Percentiles rank a stretch among this genome's conserved stretches.
Evolutionary conservation across 2,797 vertebrate genomes (phyloP).

Genomic region (Myotis pilosus): DNA sequence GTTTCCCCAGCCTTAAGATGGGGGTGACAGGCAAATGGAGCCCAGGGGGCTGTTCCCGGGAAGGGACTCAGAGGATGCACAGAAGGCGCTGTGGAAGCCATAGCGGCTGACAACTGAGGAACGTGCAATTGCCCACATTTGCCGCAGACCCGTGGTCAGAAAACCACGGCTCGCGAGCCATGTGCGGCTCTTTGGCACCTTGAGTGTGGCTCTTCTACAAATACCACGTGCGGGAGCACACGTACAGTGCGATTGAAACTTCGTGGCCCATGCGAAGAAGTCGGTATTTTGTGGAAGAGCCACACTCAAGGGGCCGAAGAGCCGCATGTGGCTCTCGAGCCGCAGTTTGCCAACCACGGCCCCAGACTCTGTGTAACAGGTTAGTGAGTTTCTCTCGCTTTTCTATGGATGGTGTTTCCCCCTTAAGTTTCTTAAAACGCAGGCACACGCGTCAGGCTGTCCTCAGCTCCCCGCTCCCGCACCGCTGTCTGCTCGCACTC

Average conservation of each 20-base stretch:
- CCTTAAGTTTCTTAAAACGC: neutral
- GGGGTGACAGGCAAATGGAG: neutral
- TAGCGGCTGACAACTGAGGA: neutral
- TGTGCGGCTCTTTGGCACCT: no score
- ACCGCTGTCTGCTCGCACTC: slow-evolving; percentile 6
- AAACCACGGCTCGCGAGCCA: no score
- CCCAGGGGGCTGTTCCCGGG: neutral
- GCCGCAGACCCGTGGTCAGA: no score
- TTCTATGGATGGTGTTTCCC: neutral
- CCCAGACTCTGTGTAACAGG: neutral
- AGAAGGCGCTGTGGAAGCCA: neutral
- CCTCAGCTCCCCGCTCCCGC: neutral
- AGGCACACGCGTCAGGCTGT: neutral
- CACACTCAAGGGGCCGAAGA: no score
- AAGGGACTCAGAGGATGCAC: neutral
- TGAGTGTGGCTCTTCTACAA: no score
- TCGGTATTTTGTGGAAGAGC: no score
- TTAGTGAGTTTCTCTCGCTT: neutral
- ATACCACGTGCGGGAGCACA: no score
- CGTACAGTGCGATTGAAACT: no score
- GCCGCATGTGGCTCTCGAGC: no score
- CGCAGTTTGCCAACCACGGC: no score
- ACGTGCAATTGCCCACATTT: neutral
- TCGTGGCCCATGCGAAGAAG: no score
- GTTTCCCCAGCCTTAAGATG: neutral